Evolutionary conservation across 2,888 invertebrate species (phyloP).

Genomic region (Spatulosminthurus flaviceps): DNA sequence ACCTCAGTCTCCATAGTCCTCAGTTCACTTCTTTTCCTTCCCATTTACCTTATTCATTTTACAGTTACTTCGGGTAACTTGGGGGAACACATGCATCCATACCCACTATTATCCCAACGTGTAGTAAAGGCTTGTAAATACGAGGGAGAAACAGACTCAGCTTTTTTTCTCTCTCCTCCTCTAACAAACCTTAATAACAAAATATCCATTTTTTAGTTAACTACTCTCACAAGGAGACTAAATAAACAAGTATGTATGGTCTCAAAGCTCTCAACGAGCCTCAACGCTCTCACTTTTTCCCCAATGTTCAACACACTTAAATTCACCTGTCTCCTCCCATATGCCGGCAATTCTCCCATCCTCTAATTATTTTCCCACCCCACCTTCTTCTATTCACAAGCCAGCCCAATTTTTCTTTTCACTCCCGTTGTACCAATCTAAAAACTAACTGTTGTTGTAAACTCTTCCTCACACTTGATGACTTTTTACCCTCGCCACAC

Average conservation of each 20-base stretch:
- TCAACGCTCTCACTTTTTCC: background rate
- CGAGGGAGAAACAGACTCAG: background rate
- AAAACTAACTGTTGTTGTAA: background rate
- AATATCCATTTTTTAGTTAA: constrained; percentile 57
- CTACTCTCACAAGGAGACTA: constrained; percentile 1
- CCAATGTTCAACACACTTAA: background rate
- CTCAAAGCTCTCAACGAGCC: background rate
- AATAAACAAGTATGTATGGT: constrained; percentile 2
- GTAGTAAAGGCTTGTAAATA: background rate
- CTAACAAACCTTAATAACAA: constrained; percentile 56
- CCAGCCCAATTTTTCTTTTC: constrained; percentile 2
- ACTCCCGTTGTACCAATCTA: background rate
- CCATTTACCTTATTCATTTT: constrained; percentile 45
- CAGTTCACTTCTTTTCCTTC: constrained; percentile 41
- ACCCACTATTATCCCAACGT: background rate
- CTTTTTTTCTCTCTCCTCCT: too few species aligned
- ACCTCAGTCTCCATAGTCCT: constrained; percentile 29
- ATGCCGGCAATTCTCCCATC: constrained; percentile 16
- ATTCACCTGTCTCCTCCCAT: constrained; percentile 30
- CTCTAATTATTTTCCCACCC: constrained; percentile 25
- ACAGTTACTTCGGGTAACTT: constrained; percentile 22
- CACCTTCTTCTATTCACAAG: constrained; percentile 27
- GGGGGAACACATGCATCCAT: constrained; percentile 19
- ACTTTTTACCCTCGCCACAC: background rate
- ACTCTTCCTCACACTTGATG: background rate